Base-by-base conservation (phyloP, 2,113 vertebrate genomes). In the Argyrosomus japonicus region DNA sequence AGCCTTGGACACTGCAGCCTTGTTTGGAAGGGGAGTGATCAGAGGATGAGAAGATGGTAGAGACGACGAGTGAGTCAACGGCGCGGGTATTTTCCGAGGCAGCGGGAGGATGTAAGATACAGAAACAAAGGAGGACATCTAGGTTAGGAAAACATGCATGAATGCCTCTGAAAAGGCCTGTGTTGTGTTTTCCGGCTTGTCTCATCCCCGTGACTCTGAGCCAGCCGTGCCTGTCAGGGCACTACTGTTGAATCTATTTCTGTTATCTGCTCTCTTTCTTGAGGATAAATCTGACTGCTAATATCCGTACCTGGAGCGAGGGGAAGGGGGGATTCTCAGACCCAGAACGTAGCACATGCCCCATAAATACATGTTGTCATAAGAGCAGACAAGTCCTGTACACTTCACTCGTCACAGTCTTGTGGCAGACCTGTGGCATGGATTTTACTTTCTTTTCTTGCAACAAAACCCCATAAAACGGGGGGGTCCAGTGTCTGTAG, bases 111-210 rank as follows among this genome's bases (percentile, higher is more conserved):
- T 87, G 77, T 74, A 87, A 79, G 82, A 86, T 25, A 74, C 82
- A 89, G 85, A 92, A 91, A 91, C 89, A 92, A 92, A 93, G 83
- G 57, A 61, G 82, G 84, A 92, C 91, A 93, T 93, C 85, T 92
- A 90, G 92, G 90, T 91, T 92, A 82, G 88, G 90, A 88, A 89
- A 83, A 64, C 89, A 93, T 74, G 91, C 89, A 91, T 93, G 93
- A 86, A 83, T 93, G 92, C 73, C 64, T 91, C 89, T 93, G 90
- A 93, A 93, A 94, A 90, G 91, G 92, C 83, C 88, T 82, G 90
- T 80, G 80, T 85, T 83, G 82, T 86, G 86, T 77, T 40, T 65
- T 82, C 72, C 84, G 87, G 81, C 86, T 77, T 87, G 91, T 85
- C 87, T 91, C 84, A 85, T 92, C 79, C 77, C 86, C 75, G 82